phyloP scores from a whole-genome alignment of 35 echinoderm and acorn worm species.

The Apostichopus japonicus region DNA sequence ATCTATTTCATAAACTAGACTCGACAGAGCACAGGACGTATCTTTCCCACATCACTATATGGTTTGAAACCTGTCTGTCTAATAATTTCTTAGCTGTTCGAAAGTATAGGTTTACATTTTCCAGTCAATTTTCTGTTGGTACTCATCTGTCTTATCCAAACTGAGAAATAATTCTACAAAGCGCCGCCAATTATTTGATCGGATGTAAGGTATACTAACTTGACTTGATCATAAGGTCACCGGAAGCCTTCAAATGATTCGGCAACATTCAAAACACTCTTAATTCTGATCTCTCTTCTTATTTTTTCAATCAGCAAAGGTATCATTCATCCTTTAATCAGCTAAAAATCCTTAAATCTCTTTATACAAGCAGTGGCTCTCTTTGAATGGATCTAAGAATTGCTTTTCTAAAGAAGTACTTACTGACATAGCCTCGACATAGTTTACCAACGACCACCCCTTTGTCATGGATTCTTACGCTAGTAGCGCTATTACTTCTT shows the following conservation, averaged over 20 bases:
- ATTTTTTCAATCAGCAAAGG: conserved; percentile 4
- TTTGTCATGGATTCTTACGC: neutral
- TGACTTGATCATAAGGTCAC: neutral
- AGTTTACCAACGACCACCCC: neutral
- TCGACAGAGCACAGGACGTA: too few relatives aligned
- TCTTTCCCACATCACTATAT: too few relatives aligned
- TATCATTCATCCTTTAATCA: neutral
- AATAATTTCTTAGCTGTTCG: too few relatives aligned
- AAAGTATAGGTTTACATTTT: too few relatives aligned
- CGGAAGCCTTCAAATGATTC: conserved; percentile 5
- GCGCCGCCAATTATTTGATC: too few relatives aligned
- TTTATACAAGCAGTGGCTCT: conserved; percentile 10
- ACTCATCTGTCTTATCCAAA: too few relatives aligned
- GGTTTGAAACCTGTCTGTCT: too few relatives aligned
- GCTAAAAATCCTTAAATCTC: conserved; percentile 26
- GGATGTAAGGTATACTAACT: too few relatives aligned
- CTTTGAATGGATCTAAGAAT: neutral
- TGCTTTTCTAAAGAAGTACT: neutral
- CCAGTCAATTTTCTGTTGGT: too few relatives aligned
- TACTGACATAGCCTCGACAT: neutral
- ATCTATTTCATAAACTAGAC: too few relatives aligned
- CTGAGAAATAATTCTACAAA: too few relatives aligned
- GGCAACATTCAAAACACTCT: neutral
- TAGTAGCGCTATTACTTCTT: neutral
- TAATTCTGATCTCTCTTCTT: neutral